phyloP scores from a whole-genome alignment of 1,140 invertebrate genomes.

The Cydia pomonella region DNA sequence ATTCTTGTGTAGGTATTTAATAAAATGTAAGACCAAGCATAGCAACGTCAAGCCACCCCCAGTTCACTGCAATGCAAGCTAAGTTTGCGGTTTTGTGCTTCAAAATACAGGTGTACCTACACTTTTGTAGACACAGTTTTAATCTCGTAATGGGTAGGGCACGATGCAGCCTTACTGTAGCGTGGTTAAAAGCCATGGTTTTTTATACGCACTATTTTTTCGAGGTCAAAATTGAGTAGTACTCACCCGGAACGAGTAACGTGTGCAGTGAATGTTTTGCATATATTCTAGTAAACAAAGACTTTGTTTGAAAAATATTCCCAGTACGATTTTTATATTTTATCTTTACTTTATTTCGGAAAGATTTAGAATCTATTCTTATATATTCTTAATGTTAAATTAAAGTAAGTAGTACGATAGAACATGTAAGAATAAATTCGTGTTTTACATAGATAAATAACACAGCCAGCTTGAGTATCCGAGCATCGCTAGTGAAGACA shows the following conservation, averaged over 20 bases:
- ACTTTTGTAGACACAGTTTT: background rate
- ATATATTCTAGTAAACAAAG: background rate
- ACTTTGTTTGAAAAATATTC: background rate
- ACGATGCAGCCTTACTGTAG: background rate
- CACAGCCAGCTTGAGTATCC: no score
- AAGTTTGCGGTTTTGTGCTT: constrained; percentile 20
- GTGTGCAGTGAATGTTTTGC: background rate
- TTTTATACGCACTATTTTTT: background rate
- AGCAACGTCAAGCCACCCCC: background rate
- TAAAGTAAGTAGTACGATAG: no score
- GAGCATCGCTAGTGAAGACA: no score
- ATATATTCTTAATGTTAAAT: no score
- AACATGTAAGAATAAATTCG: no score
- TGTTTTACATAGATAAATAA: no score
- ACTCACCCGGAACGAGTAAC: background rate
- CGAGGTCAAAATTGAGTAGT: background rate
- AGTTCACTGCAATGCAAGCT: constrained; percentile 16
- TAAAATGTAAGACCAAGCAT: background rate
- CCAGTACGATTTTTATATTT: no score
- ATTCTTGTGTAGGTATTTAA: no score
- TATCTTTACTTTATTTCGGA: no score
- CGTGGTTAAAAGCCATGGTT: background rate
- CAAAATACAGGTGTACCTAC: background rate
- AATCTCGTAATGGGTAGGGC: constrained; percentile 26
- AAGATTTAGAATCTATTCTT: no score